phyloP scores from a whole-genome alignment of 2,797 vertebrate genomes.

The Alca torda region DNA sequence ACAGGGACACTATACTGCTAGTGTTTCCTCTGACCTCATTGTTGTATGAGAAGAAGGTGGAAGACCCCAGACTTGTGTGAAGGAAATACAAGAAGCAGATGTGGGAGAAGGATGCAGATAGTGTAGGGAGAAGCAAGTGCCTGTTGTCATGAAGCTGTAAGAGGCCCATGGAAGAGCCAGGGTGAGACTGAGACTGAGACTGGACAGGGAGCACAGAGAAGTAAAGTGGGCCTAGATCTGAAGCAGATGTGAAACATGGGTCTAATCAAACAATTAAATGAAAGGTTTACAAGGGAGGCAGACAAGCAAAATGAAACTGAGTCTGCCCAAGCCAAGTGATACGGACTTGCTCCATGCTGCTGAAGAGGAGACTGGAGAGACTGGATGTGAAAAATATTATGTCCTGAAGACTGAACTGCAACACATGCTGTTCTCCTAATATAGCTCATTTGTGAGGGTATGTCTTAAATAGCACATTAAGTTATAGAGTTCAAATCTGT shows the following conservation, averaged over 20 bases:
- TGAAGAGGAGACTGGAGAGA: neutral
- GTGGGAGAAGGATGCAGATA: neutral
- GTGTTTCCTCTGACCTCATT: neutral
- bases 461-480: neutral
- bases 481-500: accelerated
- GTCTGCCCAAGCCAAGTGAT: neutral
- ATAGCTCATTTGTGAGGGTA: neutral
- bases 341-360: neutral
- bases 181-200: neutral
- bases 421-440: neutral
- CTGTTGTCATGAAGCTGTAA: neutral
- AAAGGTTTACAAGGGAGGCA: neutral
- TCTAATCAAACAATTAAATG: neutral
- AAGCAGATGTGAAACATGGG: neutral
- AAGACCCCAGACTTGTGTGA: accelerated
- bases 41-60: neutral
- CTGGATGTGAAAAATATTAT: neutral
- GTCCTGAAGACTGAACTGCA: neutral
- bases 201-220: neutral
- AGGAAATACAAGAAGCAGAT: neutral
- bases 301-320: neutral
- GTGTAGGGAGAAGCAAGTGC: neutral
- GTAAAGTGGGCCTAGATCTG: neutral
- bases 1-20: neutral
- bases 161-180: neutral